Conservation (phyloP, 2,888 invertebrate genomes). For the Lithophane semibrunnea region DNA sequence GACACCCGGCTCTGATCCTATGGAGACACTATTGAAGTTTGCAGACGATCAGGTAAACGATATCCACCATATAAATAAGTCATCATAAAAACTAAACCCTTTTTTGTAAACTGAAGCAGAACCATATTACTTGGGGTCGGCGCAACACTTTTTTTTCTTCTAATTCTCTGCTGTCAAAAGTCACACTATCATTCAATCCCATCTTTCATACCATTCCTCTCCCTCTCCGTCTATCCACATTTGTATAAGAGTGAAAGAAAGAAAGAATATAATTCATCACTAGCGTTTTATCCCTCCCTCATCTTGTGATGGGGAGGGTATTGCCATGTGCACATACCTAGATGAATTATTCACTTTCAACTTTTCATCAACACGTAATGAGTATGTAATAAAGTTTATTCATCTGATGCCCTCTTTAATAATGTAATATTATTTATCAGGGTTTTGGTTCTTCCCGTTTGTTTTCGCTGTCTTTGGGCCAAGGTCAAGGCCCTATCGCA, state of each 20-base stretch:
- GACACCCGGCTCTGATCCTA: slow-evolving; percentile 98
- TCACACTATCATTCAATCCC: neutral
- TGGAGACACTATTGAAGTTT: slow-evolving; percentile 96
- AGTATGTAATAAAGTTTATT: neutral
- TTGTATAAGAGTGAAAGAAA: neutral
- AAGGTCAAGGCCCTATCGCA: slow-evolving; percentile 98
- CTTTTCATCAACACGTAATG: neutral
- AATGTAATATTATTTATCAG: slow-evolving; percentile 69
- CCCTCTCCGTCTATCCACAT: neutral
- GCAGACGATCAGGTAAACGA: slow-evolving; percentile 94
- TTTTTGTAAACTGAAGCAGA: neutral
- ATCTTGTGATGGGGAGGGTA: neutral
- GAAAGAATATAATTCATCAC: neutral
- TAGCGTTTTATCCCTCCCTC: neutral
- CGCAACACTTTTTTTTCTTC: neutral
- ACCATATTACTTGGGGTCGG: neutral
- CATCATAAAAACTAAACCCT: neutral
- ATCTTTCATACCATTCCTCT: neutral
- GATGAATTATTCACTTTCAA: neutral
- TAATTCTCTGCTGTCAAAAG: neutral
- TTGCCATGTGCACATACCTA: neutral
- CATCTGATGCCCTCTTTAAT: neutral
- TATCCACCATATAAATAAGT: neutral
- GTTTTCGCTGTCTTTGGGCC: slow-evolving; percentile 96
- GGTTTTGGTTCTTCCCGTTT: slow-evolving; percentile 94